These are phyloP conservation scores for Macrocentrus cingulum DNA, from an alignment of 1,140 invertebrate genomes.

Conservation along the genomic window DNA sequence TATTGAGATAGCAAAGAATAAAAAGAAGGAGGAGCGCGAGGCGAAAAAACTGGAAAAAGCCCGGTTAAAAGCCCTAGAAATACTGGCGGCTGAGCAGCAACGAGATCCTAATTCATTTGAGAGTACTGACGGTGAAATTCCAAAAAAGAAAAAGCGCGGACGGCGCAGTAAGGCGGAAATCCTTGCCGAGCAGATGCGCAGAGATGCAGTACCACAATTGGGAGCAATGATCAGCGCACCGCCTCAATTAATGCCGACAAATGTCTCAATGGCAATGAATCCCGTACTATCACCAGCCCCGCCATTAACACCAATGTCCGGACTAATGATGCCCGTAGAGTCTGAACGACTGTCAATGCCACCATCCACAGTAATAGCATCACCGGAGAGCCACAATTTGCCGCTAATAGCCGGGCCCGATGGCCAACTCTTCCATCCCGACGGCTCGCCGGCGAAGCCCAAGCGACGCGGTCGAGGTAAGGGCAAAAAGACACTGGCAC, in stretches of 20 bases:
- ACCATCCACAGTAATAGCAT: too few relatives aligned
- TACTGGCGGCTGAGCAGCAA: slow-evolving; percentile 51
- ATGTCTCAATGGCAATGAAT: slow-evolving; percentile 22
- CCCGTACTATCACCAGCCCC: slow-evolving; percentile 18
- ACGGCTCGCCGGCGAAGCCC: slow-evolving; percentile 51
- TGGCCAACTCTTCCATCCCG: slow-evolving; percentile 47
- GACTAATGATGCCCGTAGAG: slow-evolving; percentile 16
- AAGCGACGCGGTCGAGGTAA: slow-evolving; percentile 61
- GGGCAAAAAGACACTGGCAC: slow-evolving; percentile 62
- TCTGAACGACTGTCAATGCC: slow-evolving; percentile 27
- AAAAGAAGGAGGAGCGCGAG: slow-evolving; percentile 62
- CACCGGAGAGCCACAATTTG: slow-evolving; percentile 31
- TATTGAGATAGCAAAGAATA: slow-evolving; percentile 63
- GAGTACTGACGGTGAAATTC: slow-evolving; percentile 48
- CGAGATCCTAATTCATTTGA: slow-evolving; percentile 35
- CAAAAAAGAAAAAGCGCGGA: slow-evolving; percentile 56
- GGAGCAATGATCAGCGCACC: too few relatives aligned
- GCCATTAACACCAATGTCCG: neutral
- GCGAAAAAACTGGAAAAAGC: slow-evolving; percentile 64
- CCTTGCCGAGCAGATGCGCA: slow-evolving; percentile 55
- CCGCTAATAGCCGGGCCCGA: slow-evolving; percentile 40
- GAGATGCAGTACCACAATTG: slow-evolving; percentile 38
- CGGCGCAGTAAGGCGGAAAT: slow-evolving; percentile 57
- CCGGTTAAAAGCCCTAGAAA: slow-evolving; percentile 59
- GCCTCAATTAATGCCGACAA: slow-evolving; percentile 25